Evolutionary conservation across 2,113 vertebrate genomes (phyloP).

Genomic region (Sinocyclocheilus anshuiensis): DNA sequence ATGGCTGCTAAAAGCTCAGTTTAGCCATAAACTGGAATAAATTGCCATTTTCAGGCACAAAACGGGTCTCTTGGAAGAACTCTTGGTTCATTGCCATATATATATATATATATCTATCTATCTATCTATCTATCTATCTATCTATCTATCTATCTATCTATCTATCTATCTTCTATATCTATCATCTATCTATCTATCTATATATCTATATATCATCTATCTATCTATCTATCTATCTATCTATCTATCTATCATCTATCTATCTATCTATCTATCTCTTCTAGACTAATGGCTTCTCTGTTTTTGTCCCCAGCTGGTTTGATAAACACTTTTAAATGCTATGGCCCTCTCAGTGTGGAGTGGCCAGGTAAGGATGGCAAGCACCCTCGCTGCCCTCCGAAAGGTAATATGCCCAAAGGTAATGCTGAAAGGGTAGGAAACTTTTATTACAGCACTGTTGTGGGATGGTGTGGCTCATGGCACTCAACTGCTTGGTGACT

Average conservation of each 20-base stretch:
- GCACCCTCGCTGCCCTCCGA: constrained; percentile 98
- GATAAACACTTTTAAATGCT: constrained; percentile 95
- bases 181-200: too few species aligned
- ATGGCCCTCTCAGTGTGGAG: constrained; percentile 95
- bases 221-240: too few species aligned
- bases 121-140: too few species aligned
- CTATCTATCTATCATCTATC: too few species aligned
- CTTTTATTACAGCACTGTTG: constrained; percentile 62
- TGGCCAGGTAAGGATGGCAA: constrained; percentile 99
- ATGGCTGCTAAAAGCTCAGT: not conserved
- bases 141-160: too few species aligned
- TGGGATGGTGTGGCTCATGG: constrained; percentile 57
- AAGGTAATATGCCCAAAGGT: constrained; percentile 99
- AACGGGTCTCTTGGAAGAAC: too few species aligned
- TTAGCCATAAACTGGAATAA: not conserved
- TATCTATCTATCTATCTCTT: too few species aligned
- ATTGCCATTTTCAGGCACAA: too few species aligned
- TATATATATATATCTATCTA: too few species aligned
- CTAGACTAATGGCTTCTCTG: not conserved
- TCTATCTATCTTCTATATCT: too few species aligned
- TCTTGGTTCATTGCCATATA: too few species aligned
- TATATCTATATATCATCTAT: too few species aligned
- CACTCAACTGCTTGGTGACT: constrained; percentile 12
- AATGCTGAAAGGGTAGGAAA: constrained; percentile 90
- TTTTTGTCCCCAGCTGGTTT: constrained; percentile 82